phyloP scores from a whole-genome alignment of 2,113 vertebrate species.

The Dipodomys ordii region DNA sequence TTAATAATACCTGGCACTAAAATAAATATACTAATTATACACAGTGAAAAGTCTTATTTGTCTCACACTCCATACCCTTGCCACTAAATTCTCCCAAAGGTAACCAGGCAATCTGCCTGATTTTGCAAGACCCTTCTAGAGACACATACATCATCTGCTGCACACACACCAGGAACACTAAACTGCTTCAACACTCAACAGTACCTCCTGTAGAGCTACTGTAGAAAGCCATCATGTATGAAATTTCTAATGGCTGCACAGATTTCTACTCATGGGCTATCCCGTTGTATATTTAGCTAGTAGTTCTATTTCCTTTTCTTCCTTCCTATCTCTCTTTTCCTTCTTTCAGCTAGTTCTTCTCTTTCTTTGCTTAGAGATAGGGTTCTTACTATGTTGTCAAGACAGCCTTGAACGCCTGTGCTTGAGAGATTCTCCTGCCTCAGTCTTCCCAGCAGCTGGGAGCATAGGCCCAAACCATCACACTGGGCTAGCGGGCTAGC shows the following conservation, averaged over 20 bases:
- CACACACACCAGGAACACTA: no score
- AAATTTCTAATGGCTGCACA: not conserved
- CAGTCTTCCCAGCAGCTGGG: not conserved
- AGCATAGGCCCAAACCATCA: not conserved
- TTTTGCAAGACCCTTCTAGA: no score
- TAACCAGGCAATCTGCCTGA: no score
- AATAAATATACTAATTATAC: no score
- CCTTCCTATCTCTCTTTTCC: not conserved
- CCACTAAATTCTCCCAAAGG: no score
- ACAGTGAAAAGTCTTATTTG: no score
- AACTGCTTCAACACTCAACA: no score
- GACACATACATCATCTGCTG: no score
- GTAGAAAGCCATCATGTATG: not conserved
- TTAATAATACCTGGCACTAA: no score
- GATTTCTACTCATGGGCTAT: not conserved
- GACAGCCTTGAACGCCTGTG: not conserved
- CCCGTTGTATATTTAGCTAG: not conserved
- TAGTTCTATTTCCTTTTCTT: not conserved
- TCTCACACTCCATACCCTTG: no score
- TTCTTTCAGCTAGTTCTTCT: not conserved
- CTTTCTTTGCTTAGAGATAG: no score
- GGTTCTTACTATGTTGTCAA: not conserved
- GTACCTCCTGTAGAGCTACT: no score
- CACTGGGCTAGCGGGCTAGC: not conserved
- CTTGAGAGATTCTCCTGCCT: not conserved